phyloP scores from a whole-genome alignment of 2,888 invertebrate genomes.

The Glyphotaelius pellucidus region DNA sequence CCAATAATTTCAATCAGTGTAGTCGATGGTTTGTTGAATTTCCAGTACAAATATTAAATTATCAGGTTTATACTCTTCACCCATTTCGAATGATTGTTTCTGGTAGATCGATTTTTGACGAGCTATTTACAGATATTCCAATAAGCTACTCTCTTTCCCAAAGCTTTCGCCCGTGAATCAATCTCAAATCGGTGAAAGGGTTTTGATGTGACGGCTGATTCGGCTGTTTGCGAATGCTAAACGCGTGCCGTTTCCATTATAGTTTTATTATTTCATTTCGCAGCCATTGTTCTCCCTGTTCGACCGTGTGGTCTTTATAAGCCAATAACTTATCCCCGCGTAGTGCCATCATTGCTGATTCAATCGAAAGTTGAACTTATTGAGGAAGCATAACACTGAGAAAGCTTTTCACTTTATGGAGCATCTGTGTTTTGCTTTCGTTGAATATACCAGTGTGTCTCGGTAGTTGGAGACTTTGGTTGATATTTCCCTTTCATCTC shows the following conservation, averaged over 20 bases:
- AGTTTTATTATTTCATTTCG: background rate
- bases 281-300: conserved; percentile 25
- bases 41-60: too few species aligned
- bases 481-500: too few species aligned
- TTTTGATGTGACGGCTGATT: conserved; percentile 4
- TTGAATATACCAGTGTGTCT: too few species aligned
- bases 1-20: too few species aligned
- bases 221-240: background rate
- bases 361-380: background rate
- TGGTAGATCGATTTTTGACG: too few species aligned
- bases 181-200: conserved; percentile 13
- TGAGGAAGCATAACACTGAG: background rate
- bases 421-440: background rate
- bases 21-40: too few species aligned
- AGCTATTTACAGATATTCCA: too few species aligned
- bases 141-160: background rate
- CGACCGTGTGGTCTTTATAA: conserved; percentile 14
- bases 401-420: background rate
- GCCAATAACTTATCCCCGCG: too few species aligned
- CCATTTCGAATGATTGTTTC: too few species aligned
- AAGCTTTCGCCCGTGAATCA: conserved; percentile 15
- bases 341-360: background rate
- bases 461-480: too few species aligned
- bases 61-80: too few species aligned
- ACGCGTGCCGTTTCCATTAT: background rate